Percentiles rank a stretch among this genome's conserved stretches.
Conservation (phyloP, 2,113 vertebrate species). For the Fregata magnificens region DNA sequence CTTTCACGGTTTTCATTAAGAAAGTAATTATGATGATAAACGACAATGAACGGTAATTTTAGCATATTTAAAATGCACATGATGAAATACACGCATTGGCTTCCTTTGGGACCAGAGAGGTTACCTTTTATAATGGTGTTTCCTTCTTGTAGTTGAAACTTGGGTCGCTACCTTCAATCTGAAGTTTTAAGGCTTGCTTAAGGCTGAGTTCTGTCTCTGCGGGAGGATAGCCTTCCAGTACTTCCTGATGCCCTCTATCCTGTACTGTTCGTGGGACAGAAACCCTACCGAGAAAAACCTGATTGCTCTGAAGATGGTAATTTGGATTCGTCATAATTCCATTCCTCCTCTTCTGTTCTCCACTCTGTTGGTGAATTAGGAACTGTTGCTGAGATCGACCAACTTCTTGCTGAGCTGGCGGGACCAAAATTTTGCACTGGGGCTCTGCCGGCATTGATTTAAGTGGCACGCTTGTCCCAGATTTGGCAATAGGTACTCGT, state of each 20-base stretch:
- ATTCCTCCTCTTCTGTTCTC: conserved; percentile 92
- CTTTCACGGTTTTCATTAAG: not conserved
- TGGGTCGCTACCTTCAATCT: conserved; percentile 91
- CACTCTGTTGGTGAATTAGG: conserved; percentile 90
- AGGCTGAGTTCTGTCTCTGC: conserved; percentile 94
- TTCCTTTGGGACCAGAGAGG: not conserved
- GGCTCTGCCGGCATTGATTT: conserved; percentile 73
- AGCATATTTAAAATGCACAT: not conserved
- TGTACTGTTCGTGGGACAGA: conserved; percentile 89
- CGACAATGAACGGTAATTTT: fast-evolving
- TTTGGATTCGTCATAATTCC: conserved; percentile 99
- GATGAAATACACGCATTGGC: not conserved
- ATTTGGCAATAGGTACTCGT: conserved; percentile 82
- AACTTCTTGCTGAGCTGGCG: conserved; percentile 80
- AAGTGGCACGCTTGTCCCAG: conserved; percentile 76
- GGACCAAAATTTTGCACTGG: conserved; percentile 85
- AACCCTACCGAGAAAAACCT: conserved; percentile 92
- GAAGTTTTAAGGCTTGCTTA: conserved; percentile 98
- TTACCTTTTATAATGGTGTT: conserved; percentile 94
- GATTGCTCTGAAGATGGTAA: conserved; percentile 94
- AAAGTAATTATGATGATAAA: not conserved
- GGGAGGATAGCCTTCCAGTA: conserved; percentile 89
- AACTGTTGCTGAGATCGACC: conserved; percentile 85
- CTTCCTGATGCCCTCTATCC: conserved; percentile 88
- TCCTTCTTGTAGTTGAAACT: conserved; percentile 98